Percentiles rank a stretch among this genome's conserved stretches.
Conservation (phyloP, 2,888 invertebrate genomes). For the Cyclophora punctaria region DNA sequence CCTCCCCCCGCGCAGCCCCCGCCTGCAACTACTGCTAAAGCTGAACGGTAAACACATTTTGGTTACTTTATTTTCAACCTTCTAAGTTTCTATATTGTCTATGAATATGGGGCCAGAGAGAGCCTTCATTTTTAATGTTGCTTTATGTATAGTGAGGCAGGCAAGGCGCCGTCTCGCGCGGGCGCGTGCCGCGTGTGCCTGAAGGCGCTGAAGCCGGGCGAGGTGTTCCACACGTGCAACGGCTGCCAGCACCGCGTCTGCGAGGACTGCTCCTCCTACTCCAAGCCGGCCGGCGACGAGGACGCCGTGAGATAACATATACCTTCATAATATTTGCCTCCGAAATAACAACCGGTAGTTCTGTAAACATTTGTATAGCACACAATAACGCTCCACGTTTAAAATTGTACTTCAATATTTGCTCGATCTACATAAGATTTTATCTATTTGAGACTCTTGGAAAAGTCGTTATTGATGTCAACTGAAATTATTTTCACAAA, state of each 20-base stretch:
- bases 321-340: too few species aligned
- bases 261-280: conserved; percentile 95
- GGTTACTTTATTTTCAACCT: too few species aligned
- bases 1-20: conserved; percentile 60
- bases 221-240: conserved; percentile 90
- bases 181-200: conserved; percentile 87
- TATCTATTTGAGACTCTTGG: neutral
- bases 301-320: conserved; percentile 77
- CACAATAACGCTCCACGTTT: too few species aligned
- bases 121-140: neutral
- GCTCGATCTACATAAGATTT: too few species aligned
- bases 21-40: conserved; percentile 48
- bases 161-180: conserved; percentile 82
- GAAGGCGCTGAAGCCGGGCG: conserved; percentile 91
- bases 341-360: too few species aligned
- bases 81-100: too few species aligned
- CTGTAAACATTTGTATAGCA: too few species aligned
- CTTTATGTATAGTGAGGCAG: conserved; percentile 71
- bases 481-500: neutral
- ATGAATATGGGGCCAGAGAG: too few species aligned
- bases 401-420: too few species aligned
- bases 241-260: conserved; percentile 94
- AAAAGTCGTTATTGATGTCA: neutral
- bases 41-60: conserved; percentile 55
- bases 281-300: conserved; percentile 87